Evolutionary conservation across 2,797 vertebrate species (phyloP).

Genomic region (Alcedo atthis): DNA sequence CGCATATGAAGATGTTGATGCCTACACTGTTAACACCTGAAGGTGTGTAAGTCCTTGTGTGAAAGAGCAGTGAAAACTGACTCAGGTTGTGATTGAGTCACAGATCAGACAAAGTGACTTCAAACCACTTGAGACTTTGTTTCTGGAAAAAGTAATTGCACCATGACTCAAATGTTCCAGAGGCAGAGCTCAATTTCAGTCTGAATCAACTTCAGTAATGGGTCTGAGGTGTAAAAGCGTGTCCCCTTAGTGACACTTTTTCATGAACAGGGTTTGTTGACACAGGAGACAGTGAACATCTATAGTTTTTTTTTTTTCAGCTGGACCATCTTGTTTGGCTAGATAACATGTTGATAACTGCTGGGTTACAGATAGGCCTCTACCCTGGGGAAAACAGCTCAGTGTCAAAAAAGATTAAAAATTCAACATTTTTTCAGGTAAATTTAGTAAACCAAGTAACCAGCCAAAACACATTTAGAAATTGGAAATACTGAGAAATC

Average conservation of each 20-base stretch:
- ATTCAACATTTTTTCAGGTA: background rate
- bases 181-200: background rate
- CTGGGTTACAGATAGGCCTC: background rate
- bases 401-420: background rate
- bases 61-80: background rate
- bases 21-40: background rate
- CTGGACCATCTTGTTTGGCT: no score
- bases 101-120: background rate
- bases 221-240: background rate
- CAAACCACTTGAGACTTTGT: background rate
- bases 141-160: background rate
- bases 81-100: background rate
- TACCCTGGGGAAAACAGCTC: background rate
- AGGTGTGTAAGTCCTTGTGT: background rate
- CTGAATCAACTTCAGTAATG: background rate
- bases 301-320: background rate
- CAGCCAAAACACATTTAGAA: background rate
- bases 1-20: background rate
- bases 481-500: background rate
- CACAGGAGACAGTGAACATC: rapidly evolving
- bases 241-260: background rate
- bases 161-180: background rate
- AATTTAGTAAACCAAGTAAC: background rate
- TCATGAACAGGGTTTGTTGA: background rate
- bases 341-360: no score